Conservation (phyloP, 2,888 invertebrate species). For the Melinaea menophilus region DNA sequence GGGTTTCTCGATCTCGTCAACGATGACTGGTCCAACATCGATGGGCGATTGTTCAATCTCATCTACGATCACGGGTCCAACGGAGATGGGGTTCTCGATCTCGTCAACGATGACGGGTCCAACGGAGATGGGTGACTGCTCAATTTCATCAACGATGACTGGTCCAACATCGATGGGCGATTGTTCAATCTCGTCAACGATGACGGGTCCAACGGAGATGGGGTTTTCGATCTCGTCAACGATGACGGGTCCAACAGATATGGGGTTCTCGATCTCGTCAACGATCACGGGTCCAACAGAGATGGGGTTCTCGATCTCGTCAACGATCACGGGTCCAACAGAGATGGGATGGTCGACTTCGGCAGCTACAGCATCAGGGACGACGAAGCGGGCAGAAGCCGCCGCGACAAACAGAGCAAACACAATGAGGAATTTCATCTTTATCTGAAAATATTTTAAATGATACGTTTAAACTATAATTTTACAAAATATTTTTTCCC, state of each 20-base stretch:
- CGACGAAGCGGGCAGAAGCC: slow-evolving; percentile 24
- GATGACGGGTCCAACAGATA: too few relatives aligned
- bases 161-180: too few relatives aligned
- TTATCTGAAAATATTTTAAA: slow-evolving; percentile 2
- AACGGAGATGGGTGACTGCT: slow-evolving; percentile 24
- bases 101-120: slow-evolving; percentile 37
- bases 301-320: too few relatives aligned
- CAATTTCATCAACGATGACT: slow-evolving; percentile 34
- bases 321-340: too few relatives aligned
- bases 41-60: slow-evolving; percentile 37
- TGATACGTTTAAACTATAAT: background rate
- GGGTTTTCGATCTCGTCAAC: too few relatives aligned
- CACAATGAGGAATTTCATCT: slow-evolving; percentile 36
- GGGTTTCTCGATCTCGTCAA: slow-evolving; percentile 26
- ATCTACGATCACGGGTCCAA: slow-evolving; percentile 32
- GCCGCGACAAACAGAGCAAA: slow-evolving; percentile 47
- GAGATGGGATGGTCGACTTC: slow-evolving; percentile 28
- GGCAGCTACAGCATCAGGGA: slow-evolving; percentile 23
- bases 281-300: too few relatives aligned
- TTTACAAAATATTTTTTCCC: too few relatives aligned
- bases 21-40: slow-evolving; percentile 29
- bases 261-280: too few relatives aligned
- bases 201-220: too few relatives aligned
- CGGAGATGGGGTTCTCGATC: slow-evolving; percentile 10
- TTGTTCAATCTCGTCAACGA: too few relatives aligned